These are phyloP conservation scores for Triplophysa siluroides DNA, from an alignment of 2,113 vertebrate genomes.

Conservation along the genomic window DNA sequence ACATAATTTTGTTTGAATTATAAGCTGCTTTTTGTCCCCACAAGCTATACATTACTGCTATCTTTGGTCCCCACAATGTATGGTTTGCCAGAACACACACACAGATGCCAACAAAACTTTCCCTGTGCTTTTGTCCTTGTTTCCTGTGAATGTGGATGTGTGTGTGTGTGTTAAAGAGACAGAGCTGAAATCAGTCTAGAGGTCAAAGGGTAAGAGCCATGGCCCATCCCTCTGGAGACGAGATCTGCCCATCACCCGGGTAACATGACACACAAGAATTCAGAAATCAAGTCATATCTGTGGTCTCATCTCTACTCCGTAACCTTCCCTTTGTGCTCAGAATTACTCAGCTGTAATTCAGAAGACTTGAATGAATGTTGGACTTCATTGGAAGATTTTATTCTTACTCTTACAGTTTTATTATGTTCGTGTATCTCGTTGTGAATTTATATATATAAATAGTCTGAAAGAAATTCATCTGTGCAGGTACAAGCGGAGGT, in stretches of 20 bases:
- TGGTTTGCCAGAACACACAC: not conserved
- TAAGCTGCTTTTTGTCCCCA: too few species aligned
- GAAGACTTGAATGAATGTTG: constrained; percentile 5
- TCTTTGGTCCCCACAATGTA: too few species aligned
- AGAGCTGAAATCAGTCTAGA: not conserved
- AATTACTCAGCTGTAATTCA: not conserved
- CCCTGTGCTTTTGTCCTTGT: constrained; percentile 14
- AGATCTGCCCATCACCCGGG: not conserved
- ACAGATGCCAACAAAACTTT: not conserved
- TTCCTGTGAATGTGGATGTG: not conserved
- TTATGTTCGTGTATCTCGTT: not conserved
- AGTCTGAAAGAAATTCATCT: too few species aligned
- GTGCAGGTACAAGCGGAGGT: not conserved
- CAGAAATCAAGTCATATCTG: constrained; percentile 8
- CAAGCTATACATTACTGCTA: too few species aligned
- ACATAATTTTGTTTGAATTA: too few species aligned
- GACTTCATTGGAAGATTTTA: not conserved
- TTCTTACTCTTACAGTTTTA: too few species aligned
- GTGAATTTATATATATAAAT: not conserved
- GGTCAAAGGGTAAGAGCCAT: constrained; percentile 19
- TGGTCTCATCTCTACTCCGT: constrained; percentile 1
- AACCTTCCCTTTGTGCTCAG: not conserved
- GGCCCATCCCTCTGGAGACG: constrained; percentile 21
- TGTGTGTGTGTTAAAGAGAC: not conserved
- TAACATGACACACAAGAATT: constrained; percentile 20